phyloP scores from a whole-genome alignment of 2,797 vertebrate genomes.

The Pogonophryne albipinna region DNA sequence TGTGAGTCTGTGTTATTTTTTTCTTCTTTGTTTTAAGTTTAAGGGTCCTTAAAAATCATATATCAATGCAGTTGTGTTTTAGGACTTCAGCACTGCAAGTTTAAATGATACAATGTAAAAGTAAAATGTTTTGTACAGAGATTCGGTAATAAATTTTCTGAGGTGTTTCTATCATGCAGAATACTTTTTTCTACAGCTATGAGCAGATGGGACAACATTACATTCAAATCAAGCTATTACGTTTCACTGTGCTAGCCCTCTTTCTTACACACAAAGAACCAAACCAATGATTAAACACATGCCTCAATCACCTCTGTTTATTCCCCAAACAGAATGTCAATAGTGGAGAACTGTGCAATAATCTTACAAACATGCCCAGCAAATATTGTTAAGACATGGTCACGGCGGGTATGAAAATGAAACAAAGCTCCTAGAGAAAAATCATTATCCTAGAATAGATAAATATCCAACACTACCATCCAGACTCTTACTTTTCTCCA shows the following conservation, averaged over 20 bases:
- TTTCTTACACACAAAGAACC: background rate
- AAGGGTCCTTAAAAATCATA: too few relatives aligned
- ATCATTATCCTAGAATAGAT: background rate
- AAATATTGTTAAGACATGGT: conserved; percentile 1
- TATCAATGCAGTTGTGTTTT: background rate
- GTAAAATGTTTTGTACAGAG: background rate
- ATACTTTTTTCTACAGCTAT: conserved; percentile 4
- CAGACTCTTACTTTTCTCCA: background rate
- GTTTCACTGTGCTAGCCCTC: background rate
- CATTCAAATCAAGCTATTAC: background rate
- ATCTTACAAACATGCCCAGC: background rate
- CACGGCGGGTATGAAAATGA: background rate
- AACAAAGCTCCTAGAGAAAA: conserved; percentile 6
- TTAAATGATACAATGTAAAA: background rate
- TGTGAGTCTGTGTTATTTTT: conserved; percentile 4
- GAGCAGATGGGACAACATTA: conserved; percentile 8
- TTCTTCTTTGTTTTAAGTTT: too few relatives aligned
- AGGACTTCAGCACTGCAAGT: background rate
- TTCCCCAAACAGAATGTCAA: background rate
- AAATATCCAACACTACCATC: background rate
- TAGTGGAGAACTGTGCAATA: background rate
- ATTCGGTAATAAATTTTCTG: background rate
- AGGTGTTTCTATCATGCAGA: background rate
- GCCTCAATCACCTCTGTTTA: background rate
- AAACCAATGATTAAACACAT: conserved; percentile 1